phyloP scores from a whole-genome alignment of 2,888 invertebrate genomes.

The Caenorhabditis sp. region DNA sequence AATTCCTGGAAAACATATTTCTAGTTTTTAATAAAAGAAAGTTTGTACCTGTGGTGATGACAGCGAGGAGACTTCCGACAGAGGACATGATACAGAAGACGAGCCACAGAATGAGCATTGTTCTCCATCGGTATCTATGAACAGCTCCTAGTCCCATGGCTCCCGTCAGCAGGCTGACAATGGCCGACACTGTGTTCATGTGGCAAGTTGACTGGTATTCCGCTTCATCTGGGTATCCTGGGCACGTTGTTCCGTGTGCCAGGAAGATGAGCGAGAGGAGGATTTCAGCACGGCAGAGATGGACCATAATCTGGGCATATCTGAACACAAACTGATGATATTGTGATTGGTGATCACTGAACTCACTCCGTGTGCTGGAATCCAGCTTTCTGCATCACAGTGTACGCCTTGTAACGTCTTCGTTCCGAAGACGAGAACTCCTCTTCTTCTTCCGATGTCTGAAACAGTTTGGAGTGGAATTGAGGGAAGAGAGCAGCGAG shows the following conservation, averaged over 20 bases:
- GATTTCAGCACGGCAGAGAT: slow-evolving; percentile 80
- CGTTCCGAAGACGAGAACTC: slow-evolving; percentile 70
- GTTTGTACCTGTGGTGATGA: slow-evolving; percentile 77
- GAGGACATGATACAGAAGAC: slow-evolving; percentile 80
- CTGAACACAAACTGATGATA: no score
- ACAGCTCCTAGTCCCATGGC: slow-evolving; percentile 81
- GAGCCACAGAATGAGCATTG: slow-evolving; percentile 80
- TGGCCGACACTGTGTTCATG: slow-evolving; percentile 81
- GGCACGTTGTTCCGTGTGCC: slow-evolving; percentile 68
- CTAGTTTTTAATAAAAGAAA: no score
- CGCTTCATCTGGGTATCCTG: slow-evolving; percentile 73
- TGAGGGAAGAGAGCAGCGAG: neutral
- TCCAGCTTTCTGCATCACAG: slow-evolving; percentile 80
- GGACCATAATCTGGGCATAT: slow-evolving; percentile 79
- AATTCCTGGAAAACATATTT: slow-evolving; percentile 68
- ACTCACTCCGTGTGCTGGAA: slow-evolving; percentile 81
- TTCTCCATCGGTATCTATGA: slow-evolving; percentile 80
- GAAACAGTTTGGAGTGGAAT: slow-evolving; percentile 19
- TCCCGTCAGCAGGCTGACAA: slow-evolving; percentile 80
- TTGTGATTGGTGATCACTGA: no score
- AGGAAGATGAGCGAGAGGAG: slow-evolving; percentile 78
- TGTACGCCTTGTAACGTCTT: slow-evolving; percentile 79
- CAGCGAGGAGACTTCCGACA: slow-evolving; percentile 80
- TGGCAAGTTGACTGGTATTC: slow-evolving; percentile 81
- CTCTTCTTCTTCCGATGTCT: slow-evolving; percentile 75